phyloP scores from a whole-genome alignment of 2,888 invertebrate genomes.

The Acleris emargana region DNA sequence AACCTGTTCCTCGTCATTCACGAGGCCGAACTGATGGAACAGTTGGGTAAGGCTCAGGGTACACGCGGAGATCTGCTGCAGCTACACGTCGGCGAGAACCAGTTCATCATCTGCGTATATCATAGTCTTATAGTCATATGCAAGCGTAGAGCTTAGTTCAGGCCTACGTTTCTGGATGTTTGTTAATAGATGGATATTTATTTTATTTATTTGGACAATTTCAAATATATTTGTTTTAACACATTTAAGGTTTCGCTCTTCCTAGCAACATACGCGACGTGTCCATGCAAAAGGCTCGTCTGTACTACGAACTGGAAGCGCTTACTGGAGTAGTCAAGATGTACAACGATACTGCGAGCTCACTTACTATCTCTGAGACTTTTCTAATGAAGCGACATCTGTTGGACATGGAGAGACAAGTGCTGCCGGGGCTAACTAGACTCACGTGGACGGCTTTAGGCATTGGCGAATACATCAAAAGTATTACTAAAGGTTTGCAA shows the following conservation, averaged over 20 bases:
- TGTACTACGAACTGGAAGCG: constrained; percentile 86
- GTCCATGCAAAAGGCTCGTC: constrained; percentile 84
- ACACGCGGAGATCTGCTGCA: too few species aligned
- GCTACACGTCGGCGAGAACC: too few species aligned
- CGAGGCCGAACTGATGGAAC: constrained; percentile 90
- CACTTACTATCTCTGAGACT: constrained; percentile 88
- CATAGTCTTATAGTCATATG: too few species aligned
- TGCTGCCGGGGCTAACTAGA: constrained; percentile 91
- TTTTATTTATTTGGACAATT: too few species aligned
- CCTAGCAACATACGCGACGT: constrained; percentile 79
- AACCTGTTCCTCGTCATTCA: constrained; percentile 87
- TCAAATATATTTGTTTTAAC: not conserved
- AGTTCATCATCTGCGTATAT: too few species aligned
- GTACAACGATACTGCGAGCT: constrained; percentile 86
- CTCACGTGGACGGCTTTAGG: constrained; percentile 94
- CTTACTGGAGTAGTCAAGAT: constrained; percentile 83
- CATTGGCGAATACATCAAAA: constrained; percentile 87
- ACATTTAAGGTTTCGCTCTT: constrained; percentile 63
- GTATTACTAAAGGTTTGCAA: constrained; percentile 71
- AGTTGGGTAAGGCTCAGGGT: constrained; percentile 75
- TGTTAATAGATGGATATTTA: too few species aligned
- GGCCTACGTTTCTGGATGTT: too few species aligned
- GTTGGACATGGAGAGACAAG: constrained; percentile 88
- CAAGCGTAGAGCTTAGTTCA: too few species aligned
- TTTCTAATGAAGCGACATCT: constrained; percentile 87